These are phyloP conservation scores for Dolichoris vasculosae DNA, from an alignment of 1,140 invertebrate species.

Conservation along the genomic window DNA sequence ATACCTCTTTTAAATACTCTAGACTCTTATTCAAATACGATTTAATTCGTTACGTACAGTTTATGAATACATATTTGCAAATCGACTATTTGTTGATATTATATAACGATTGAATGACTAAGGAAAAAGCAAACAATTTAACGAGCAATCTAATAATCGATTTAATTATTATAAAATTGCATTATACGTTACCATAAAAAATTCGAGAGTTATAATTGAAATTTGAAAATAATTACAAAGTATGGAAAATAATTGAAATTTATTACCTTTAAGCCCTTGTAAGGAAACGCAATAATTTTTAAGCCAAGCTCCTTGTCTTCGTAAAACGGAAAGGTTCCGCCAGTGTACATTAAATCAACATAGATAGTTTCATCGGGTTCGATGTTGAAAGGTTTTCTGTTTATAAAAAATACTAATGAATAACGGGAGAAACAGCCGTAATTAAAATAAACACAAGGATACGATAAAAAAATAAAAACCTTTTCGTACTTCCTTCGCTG, in stretches of 20 bases:
- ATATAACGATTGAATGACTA: too few relatives aligned
- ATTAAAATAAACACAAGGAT: background rate
- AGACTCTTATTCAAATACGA: background rate
- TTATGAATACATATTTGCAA: background rate
- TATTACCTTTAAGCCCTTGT: conserved; percentile 76
- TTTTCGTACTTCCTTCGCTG: conserved; percentile 74
- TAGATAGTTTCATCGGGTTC: conserved; percentile 70
- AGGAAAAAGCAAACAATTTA: too few relatives aligned
- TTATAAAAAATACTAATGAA: background rate
- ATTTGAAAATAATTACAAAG: too few relatives aligned
- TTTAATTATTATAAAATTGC: too few relatives aligned
- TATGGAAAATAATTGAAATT: background rate
- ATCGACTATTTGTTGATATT: background rate
- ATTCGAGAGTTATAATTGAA: too few relatives aligned
- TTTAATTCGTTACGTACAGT: background rate
- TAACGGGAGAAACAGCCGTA: background rate
- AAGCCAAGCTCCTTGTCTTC: conserved; percentile 75
- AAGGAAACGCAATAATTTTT: conserved; percentile 82
- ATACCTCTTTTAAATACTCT: background rate
- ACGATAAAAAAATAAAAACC: conserved; percentile 59
- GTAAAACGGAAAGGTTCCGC: conserved; percentile 76
- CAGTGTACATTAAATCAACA: conserved; percentile 81
- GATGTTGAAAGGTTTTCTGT: conserved; percentile 70
- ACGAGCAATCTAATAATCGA: too few relatives aligned
- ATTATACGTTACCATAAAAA: too few relatives aligned